Conservation (phyloP, 2,797 vertebrate species). For the Clamator glandarius region DNA sequence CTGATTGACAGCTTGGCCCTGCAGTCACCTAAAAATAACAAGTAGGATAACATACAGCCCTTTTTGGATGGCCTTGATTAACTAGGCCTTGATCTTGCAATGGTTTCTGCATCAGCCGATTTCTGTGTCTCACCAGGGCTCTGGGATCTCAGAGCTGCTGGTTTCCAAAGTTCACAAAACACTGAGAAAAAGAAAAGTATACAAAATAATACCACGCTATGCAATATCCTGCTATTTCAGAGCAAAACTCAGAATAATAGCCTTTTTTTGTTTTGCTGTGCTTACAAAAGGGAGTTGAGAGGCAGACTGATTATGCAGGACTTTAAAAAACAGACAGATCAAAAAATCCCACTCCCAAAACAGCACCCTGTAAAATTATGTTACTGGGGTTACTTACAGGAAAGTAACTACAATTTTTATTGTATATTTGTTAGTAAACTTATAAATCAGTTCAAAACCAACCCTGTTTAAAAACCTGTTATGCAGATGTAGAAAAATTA, state of each 20-base stretch:
- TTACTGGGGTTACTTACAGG: conserved; percentile 54
- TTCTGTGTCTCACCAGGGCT: background rate
- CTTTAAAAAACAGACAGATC: background rate
- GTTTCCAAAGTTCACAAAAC: background rate
- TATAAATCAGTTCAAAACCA: conserved; percentile 57
- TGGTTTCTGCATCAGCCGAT: background rate
- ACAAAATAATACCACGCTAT: background rate
- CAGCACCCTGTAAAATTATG: background rate
- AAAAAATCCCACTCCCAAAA: background rate
- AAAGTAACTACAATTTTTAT: conserved; percentile 61
- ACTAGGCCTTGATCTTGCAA: background rate
- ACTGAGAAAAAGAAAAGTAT: background rate
- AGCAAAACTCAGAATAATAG: background rate
- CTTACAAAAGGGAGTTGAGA: conserved; percentile 9
- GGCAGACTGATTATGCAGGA: conserved; percentile 15
- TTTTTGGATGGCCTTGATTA: background rate
- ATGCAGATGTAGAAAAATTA: conserved; percentile 64
- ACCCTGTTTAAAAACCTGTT: conserved; percentile 69
- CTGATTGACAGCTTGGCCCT: background rate
- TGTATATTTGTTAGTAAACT: conserved; percentile 63
- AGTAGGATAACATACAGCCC: background rate
- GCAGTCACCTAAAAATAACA: background rate
- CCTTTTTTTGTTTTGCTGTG: conserved; percentile 35
- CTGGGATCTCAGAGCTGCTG: background rate
- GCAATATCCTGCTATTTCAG: background rate